Percentiles rank a stretch among this genome's conserved stretches.
These are phyloP conservation scores for Chrysemys picta DNA, from an alignment of 2,113 vertebrate species.

Conservation along the genomic window DNA sequence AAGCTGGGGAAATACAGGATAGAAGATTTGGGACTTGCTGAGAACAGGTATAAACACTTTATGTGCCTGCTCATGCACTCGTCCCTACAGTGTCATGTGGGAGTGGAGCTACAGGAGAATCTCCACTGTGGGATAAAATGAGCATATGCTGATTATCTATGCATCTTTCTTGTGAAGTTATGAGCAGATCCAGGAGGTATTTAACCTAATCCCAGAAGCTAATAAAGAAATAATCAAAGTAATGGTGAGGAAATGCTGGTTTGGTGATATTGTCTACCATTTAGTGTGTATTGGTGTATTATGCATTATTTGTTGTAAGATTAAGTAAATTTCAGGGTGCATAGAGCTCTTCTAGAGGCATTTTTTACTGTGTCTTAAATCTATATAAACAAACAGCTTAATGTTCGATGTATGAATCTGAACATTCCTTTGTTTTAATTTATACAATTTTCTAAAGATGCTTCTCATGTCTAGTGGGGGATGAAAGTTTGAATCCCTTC, in stretches of 20 bases:
- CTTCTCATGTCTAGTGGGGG: not conserved
- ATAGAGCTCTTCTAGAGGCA: not conserved
- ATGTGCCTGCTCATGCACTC: accelerated
- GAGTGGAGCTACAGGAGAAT: not conserved
- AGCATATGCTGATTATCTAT: accelerated
- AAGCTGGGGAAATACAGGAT: not conserved
- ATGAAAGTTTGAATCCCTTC: not conserved
- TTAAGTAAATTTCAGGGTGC: not conserved
- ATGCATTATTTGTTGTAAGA: not conserved
- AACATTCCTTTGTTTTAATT: not conserved
- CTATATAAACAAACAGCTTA: not conserved
- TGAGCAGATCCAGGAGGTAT: not conserved
- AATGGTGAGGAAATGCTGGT: not conserved
- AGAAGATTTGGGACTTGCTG: no score
- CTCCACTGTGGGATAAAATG: accelerated
- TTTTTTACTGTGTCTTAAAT: not conserved
- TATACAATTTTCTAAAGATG: not conserved
- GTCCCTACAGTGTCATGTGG: accelerated
- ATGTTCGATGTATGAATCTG: not conserved
- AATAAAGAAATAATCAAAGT: not conserved
- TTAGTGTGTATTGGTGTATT: not conserved
- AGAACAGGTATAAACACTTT: no score
- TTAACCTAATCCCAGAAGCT: not conserved
- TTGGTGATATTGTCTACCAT: not conserved
- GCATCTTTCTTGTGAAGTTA: not conserved